Evolutionary conservation across 1,140 invertebrate species (phyloP), one percentile per base, ranked within the genome.

Genomic region (Lerema accius): DNA sequence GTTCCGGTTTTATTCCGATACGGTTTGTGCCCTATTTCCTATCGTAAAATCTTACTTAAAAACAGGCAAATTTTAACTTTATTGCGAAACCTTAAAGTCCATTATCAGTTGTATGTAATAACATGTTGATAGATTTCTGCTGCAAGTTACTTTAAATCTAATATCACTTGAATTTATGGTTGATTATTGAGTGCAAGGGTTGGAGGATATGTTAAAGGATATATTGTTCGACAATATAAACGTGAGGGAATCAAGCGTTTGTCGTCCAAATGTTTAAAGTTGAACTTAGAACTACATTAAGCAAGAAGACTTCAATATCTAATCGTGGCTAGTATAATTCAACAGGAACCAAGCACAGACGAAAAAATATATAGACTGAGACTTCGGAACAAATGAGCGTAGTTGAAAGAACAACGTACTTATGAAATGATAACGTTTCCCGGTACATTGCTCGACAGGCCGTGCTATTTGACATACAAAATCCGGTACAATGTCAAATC

Each of bases 11-110:
- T 28, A 51, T 51, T 62, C 63, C 45, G 50, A 11, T 60, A 16
- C 15, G 65, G 65, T 42, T 58, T 68, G 48, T 68, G 65, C 60
- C 63, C 65, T 63, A 63, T 58, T 35, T 68, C 61, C 32, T 68
- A 68, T 68, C 66, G 28, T 55, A 68, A 62, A 32, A 55, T 63
- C 66, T 59, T 3, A 53, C 42, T 37, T 14, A 23, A n/a, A 6
- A 10, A 17, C 26, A 46, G 40, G 43, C 3, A 32, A 45, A 43
- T 35, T n/a, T 0, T 2, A 19, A 2, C 43, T 19, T 35, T 42
- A 5, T 17, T 35, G 0, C 13, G 2, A 15, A 1, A 10, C 1
- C 1, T 17, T 46, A 58, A 58, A 35, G 42, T 45, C 23, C 10
- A 11, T 45, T 58, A 32, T 32, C 3, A 1, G 28, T 32, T 32